phyloP scores from a whole-genome alignment of 2,888 invertebrate species.

The Xylota sylvarum region DNA sequence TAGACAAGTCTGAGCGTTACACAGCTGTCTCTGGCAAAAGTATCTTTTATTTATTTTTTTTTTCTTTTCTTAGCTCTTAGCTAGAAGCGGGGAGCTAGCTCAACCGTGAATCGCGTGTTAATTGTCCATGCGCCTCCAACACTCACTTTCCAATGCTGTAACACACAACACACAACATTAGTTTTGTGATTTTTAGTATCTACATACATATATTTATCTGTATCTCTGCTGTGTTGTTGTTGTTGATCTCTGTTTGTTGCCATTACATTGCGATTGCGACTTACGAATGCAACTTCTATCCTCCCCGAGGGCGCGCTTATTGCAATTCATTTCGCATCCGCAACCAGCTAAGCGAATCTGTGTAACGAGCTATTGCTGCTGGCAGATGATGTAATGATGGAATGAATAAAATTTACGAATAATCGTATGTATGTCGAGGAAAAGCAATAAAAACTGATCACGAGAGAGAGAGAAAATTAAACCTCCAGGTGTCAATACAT shows the following conservation, averaged over 20 bases:
- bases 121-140: slow-evolving; percentile 62
- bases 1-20: slow-evolving; percentile 32
- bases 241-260: neutral
- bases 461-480: too few species aligned
- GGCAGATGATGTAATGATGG: slow-evolving; percentile 56
- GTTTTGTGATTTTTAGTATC: slow-evolving; percentile 40
- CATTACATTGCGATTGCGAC: slow-evolving; percentile 14
- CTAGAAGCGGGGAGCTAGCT: slow-evolving; percentile 28
- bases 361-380: slow-evolving; percentile 47
- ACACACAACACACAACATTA: slow-evolving; percentile 28
- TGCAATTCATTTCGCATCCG: slow-evolving; percentile 69
- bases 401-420: slow-evolving; percentile 1
- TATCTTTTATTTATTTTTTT: slow-evolving; percentile 1
- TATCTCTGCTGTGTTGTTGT: neutral
- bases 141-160: slow-evolving; percentile 64
- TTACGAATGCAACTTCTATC: slow-evolving; percentile 1
- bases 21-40: slow-evolving; percentile 23
- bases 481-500: too few species aligned
- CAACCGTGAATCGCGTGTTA: slow-evolving; percentile 73
- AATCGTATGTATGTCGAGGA: slow-evolving; percentile 30
- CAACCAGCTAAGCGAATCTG: slow-evolving; percentile 61
- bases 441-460: neutral
- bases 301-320: slow-evolving; percentile 46
- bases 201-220: slow-evolving; percentile 26
- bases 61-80: slow-evolving; percentile 4